Evolutionary conservation across 2,797 vertebrate genomes (phyloP), one percentile per base, ranked within the genome.

Genomic region (Enteromius trimaculatus): DNA sequence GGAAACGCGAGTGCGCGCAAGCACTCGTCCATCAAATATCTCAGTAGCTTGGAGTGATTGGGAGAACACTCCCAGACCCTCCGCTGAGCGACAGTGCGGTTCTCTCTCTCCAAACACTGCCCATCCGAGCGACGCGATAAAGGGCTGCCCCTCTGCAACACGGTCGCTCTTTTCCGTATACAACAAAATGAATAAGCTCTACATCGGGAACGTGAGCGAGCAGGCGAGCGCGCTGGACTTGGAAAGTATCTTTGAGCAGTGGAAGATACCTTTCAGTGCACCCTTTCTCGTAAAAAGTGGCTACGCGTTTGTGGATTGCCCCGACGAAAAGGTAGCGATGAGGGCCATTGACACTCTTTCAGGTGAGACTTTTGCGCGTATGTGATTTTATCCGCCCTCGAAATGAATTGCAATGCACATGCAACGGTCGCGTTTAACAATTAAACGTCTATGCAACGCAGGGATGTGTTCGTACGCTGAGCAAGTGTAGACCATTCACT

Each of bases 221-320:
- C 96, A 96, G 94, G 95, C 97, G 90, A 97, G 94, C 92, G 96
- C 97, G 55, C 93, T 96, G 93, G 98, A 99, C 95, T 96, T 99
- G 90, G 97, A 99, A 95, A 97, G 92, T 96, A 91, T 99, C 92
- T 99, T 99, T 92, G 97, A 97, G 91, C 96, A 98, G 94, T 97
- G 96, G 94, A 97, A 98, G 96, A 98, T 99, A 89, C 96, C 97
- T 49, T 96, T 97, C 94, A 96, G 94, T 88, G 97, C 97, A 85
- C 96, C 97, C 88, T 98, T 99, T 92, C 95, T 99, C 79, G 93
- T 99, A 88, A 99, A 99, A 95, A 97, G 95, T 69, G 97, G 98
- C 88, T 99, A 99, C 92, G 98, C 98, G 92, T 99, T 99, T 92
- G 97, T 99, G 93, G 98, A 99, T 94, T 99, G 98, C 93, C 97